phyloP scores from a whole-genome alignment of 2,797 vertebrate genomes.

The Danionella dracula region DNA sequence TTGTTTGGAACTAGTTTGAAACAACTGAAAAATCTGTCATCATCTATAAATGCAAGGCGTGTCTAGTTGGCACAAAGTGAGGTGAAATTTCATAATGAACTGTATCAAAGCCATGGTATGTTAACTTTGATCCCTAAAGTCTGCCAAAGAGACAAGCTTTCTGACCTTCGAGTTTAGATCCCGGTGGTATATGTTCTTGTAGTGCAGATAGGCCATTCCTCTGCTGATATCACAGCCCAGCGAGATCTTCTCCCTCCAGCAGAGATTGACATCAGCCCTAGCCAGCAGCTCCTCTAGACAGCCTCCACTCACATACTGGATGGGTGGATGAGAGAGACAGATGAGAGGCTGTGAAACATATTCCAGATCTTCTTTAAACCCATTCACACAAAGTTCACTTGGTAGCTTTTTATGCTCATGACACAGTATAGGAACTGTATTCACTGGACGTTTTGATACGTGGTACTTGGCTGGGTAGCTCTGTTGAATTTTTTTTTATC shows the following conservation, averaged over 20 bases:
- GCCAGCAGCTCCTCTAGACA: conserved; percentile 83
- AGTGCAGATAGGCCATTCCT: conserved; percentile 86
- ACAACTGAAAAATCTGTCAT: not conserved
- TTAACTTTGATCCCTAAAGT: not conserved
- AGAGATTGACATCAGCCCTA: conserved; percentile 67
- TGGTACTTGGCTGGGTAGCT: too few relatives aligned
- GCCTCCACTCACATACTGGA: conserved; percentile 80
- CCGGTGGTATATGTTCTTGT: conserved; percentile 86
- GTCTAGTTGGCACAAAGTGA: not conserved
- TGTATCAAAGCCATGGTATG: not conserved
- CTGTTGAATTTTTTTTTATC: too few relatives aligned
- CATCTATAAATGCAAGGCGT: conserved; percentile 2
- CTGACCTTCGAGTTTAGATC: conserved; percentile 85
- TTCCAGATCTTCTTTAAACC: not conserved
- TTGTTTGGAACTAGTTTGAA: not conserved
- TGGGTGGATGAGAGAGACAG: not conserved
- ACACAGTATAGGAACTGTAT: too few relatives aligned
- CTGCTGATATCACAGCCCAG: conserved; percentile 81
- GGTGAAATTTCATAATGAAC: not conserved
- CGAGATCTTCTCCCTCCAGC: conserved; percentile 82
- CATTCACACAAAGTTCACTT: conserved; percentile 48
- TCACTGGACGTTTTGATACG: too few relatives aligned
- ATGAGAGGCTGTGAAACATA: conserved; percentile 18
- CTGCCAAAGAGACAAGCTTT: not conserved
- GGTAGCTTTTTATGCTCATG: too few relatives aligned